phyloP scores from a whole-genome alignment of 2,888 invertebrate genomes.

The Hololepta plana region DNA sequence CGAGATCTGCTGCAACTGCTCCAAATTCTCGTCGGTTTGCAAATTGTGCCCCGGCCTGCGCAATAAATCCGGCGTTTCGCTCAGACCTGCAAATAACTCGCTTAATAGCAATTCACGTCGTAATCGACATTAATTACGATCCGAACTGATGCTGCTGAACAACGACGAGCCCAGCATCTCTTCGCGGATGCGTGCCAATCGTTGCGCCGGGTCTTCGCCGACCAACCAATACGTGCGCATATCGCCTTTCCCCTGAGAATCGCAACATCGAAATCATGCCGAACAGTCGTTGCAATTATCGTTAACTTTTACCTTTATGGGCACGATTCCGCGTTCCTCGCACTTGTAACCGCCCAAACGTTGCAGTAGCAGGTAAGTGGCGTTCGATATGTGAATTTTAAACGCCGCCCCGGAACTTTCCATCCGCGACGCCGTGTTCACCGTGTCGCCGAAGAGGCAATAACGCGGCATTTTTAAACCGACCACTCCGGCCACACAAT shows the following conservation, averaged over 20 bases:
- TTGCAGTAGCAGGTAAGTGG: constrained; percentile 45
- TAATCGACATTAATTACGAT: constrained; percentile 19
- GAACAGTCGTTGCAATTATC: no score
- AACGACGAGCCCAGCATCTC: constrained; percentile 26
- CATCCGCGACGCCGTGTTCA: constrained; percentile 68
- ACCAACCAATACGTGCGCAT: constrained; percentile 58
- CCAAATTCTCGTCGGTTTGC: constrained; percentile 20
- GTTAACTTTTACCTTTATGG: constrained; percentile 56
- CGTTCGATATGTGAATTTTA: constrained; percentile 57
- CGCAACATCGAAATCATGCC: no score
- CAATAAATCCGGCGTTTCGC: constrained; percentile 30
- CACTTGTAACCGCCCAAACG: constrained; percentile 54
- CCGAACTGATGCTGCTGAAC: constrained; percentile 25
- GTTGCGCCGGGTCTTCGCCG: constrained; percentile 34
- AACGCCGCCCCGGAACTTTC: constrained; percentile 59
- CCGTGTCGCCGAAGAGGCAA: constrained; percentile 69
- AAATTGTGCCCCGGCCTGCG: constrained; percentile 23
- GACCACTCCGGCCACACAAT: constrained; percentile 68
- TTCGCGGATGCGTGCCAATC: constrained; percentile 26
- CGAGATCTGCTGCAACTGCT: constrained; percentile 23
- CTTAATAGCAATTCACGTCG: constrained; percentile 9
- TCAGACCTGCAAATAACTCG: constrained; percentile 17
- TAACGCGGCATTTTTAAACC: constrained; percentile 71
- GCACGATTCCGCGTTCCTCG: constrained; percentile 52
- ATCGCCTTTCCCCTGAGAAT: constrained; percentile 51